Conservation (phyloP, 2,797 vertebrate genomes). For the Gymnoscopelus microlampas region DNA sequence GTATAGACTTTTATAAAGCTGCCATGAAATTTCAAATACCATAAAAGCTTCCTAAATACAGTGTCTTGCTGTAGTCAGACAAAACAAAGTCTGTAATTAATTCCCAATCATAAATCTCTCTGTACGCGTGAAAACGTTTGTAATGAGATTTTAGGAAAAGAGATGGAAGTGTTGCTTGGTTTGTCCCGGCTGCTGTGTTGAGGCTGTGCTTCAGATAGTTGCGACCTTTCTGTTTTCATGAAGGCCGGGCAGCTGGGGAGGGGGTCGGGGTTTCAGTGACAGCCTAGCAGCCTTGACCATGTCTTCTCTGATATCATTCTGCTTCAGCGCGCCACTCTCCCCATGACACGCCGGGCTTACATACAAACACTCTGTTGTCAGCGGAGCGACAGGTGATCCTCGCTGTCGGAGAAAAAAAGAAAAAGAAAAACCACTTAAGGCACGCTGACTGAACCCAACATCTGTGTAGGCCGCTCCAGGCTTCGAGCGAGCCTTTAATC, state of each 20-base stretch:
- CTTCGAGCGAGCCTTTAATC: slow-evolving; percentile 40
- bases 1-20: background rate
- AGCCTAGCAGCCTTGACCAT: slow-evolving; percentile 60
- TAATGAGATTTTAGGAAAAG: background rate
- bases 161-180: slow-evolving; percentile 19
- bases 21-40: background rate
- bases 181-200: slow-evolving; percentile 5
- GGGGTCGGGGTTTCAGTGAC: slow-evolving; percentile 29
- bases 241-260: slow-evolving; percentile 66
- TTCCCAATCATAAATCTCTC: background rate
- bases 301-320: slow-evolving; percentile 53
- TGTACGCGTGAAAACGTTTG: background rate
- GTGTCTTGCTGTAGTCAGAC: background rate
- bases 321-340: slow-evolving; percentile 43
- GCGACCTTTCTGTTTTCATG: slow-evolving; percentile 18
- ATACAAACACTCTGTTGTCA: slow-evolving; percentile 66
- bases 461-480: slow-evolving; percentile 58
- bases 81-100: background rate
- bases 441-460: slow-evolving; percentile 67
- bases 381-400: slow-evolving; percentile 72
- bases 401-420: slow-evolving; percentile 18
- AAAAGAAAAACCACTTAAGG: slow-evolving; percentile 19
- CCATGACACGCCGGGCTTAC: slow-evolving; percentile 41
- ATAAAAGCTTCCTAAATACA: background rate
- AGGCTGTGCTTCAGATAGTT: slow-evolving; percentile 8